Conservation (phyloP, 2,888 invertebrate species). For the Lapara coniferarum region DNA sequence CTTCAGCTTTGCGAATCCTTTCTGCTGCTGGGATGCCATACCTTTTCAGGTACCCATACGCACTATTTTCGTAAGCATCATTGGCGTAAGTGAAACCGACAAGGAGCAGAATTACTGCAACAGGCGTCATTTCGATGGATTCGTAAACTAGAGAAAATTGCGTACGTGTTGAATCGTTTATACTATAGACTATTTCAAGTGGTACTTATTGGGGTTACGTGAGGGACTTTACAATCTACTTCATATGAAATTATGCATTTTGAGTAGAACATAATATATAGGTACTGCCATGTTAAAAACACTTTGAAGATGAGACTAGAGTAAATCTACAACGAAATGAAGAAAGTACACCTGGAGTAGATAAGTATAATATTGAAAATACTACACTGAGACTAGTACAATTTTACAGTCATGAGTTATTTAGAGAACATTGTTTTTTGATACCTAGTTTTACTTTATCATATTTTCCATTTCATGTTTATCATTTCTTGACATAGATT, state of each 20-base stretch:
- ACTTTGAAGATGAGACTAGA: no score
- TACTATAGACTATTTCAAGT: slow-evolving; percentile 3
- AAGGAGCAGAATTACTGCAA: slow-evolving; percentile 34
- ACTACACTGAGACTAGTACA: no score
- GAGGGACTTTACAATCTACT: slow-evolving; percentile 2
- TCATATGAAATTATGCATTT: not conserved
- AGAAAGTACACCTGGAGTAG: no score
- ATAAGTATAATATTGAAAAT: no score
- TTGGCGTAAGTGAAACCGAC: slow-evolving; percentile 37
- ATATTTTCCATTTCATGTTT: no score
- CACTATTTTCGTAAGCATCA: slow-evolving; percentile 36
- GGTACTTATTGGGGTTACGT: slow-evolving; percentile 7
- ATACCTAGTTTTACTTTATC: no score
- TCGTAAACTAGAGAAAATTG: slow-evolving; percentile 5
- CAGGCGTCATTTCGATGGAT: slow-evolving; percentile 36
- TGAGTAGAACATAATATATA: no score
- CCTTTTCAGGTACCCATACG: slow-evolving; percentile 51
- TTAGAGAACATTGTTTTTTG: no score
- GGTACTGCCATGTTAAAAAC: no score
- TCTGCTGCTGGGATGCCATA: slow-evolving; percentile 55
- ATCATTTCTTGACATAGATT: no score
- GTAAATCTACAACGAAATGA: no score
- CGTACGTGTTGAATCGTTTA: slow-evolving; percentile 1
- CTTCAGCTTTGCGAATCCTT: slow-evolving; percentile 52
- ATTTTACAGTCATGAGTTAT: no score